Percentiles rank a stretch among this genome's conserved stretches.
Conservation (phyloP, 2,888 invertebrate species). For the Lasius fuliginosus region DNA sequence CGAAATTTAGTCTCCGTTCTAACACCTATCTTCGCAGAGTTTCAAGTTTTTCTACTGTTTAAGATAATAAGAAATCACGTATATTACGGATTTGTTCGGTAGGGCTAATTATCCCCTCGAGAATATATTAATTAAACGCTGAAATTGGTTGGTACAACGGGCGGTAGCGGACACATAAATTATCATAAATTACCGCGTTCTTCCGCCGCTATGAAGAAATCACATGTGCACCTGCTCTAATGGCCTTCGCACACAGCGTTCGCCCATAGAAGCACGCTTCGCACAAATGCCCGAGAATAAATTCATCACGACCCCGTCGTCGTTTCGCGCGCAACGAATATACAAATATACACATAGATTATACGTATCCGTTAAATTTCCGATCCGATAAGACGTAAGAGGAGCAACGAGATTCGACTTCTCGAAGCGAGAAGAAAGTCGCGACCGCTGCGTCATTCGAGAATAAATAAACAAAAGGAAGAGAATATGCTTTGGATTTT, state of each 20-base stretch:
- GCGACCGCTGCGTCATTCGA: not conserved
- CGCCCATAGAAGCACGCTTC: not conserved
- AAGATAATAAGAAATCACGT: not conserved
- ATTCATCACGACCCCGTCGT: constrained; percentile 11
- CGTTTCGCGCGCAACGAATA: constrained; percentile 5
- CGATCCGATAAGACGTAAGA: not conserved
- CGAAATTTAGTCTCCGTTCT: not conserved
- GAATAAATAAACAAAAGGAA: constrained; percentile 9
- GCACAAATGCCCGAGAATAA: constrained; percentile 9
- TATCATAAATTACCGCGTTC: constrained; percentile 68
- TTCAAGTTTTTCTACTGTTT: not conserved
- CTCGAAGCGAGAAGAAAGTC: not conserved
- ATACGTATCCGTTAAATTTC: constrained; percentile 18
- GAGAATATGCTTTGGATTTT: not conserved
- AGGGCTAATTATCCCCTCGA: constrained; percentile 41
- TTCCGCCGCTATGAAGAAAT: constrained; percentile 68
- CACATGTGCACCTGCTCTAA: constrained; percentile 62
- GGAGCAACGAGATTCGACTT: not conserved
- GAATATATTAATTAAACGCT: constrained; percentile 68
- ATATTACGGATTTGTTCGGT: constrained; percentile 8
- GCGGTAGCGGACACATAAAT: constrained; percentile 65
- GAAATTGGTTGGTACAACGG: constrained; percentile 61
- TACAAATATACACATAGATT: not conserved
- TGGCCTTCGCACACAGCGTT: constrained; percentile 10
- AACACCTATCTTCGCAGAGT: not conserved